Conservation (phyloP, 2,113 vertebrate species). For the Phocoena phocoena region DNA sequence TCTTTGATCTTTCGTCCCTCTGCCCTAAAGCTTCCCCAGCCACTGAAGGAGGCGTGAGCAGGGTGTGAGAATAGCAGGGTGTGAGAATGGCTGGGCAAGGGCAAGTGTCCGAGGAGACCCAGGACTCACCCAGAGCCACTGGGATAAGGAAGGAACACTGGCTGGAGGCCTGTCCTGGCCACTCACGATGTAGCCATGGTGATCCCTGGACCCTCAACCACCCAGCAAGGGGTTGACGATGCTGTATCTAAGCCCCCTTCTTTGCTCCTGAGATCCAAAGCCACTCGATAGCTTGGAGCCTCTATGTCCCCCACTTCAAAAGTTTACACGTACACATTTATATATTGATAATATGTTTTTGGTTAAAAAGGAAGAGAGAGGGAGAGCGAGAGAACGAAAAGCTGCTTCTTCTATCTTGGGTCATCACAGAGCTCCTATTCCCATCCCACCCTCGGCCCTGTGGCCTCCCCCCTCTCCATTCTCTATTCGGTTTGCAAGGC, state of each 20-base stretch:
- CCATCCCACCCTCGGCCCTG: background rate
- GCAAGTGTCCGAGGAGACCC: background rate
- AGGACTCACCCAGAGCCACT: background rate
- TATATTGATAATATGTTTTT: background rate
- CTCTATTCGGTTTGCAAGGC: slow-evolving; percentile 16
- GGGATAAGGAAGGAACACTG: background rate
- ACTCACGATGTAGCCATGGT: background rate
- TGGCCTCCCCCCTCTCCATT: background rate
- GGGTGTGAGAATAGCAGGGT: slow-evolving; percentile 17
- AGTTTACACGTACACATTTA: background rate
- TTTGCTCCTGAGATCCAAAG: background rate
- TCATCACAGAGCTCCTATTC: slow-evolving; percentile 18
- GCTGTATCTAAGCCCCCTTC: background rate
- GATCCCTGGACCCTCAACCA: accelerated
- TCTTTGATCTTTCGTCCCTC: slow-evolving; percentile 61
- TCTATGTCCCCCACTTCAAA: background rate
- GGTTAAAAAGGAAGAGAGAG: background rate
- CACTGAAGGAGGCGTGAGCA: background rate
- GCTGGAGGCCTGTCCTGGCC: background rate
- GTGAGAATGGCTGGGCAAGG: background rate
- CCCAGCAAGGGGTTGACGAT: accelerated
- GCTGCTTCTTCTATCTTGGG: slow-evolving; percentile 4
- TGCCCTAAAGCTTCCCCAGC: slow-evolving; percentile 19
- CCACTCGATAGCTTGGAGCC: background rate
- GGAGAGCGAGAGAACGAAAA: background rate